These are phyloP conservation scores for Drosophila meridiana DNA, from an alignment of 2,888 invertebrate genomes.

Conservation along the genomic window DNA sequence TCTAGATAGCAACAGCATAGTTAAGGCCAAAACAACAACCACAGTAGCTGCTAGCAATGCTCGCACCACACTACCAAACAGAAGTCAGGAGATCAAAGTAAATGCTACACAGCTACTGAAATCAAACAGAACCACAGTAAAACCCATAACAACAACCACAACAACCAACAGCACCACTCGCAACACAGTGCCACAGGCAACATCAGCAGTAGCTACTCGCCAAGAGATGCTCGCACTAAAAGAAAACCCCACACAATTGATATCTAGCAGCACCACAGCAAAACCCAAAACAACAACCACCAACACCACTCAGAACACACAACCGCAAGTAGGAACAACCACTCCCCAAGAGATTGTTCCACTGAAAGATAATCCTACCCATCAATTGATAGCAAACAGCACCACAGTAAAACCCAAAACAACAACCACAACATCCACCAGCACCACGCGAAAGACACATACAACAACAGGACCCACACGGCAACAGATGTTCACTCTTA, in stretches of 20 bases:
- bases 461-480: conserved; percentile 1
- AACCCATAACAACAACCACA: conserved; percentile 1
- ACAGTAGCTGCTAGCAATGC: neutral
- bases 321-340: neutral
- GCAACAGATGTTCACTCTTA: conserved; percentile 14
- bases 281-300: conserved; percentile 1
- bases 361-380: neutral
- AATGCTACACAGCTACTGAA: neutral
- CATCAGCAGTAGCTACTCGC: neutral
- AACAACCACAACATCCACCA: neutral
- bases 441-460: neutral
- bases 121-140: neutral
- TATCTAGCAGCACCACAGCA: neutral
- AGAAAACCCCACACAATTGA: neutral
- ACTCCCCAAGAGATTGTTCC: neutral
- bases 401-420: neutral
- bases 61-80: neutral
- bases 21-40: neutral
- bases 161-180: neutral
- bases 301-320: neutral
- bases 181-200: neutral
- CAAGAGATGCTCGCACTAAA: neutral
- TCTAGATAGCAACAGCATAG: conserved; percentile 6
- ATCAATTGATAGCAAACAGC: neutral
- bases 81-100: neutral